Evolutionary conservation across 2,797 vertebrate genomes (phyloP), one percentile per base, ranked within the genome.

Genomic region (Diplodus puntazzo): DNA sequence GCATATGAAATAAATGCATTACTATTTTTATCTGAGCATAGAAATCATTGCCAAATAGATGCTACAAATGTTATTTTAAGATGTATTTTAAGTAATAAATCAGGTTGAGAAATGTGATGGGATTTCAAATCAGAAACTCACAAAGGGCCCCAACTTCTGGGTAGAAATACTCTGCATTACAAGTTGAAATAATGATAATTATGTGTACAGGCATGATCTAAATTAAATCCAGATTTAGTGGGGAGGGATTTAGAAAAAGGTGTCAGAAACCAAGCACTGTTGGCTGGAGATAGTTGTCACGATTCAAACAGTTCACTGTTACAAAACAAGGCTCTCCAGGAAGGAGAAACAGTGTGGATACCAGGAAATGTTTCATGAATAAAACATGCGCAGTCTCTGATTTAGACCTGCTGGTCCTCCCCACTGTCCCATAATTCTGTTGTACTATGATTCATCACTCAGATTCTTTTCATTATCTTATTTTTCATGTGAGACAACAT

Each of bases 211-310:
- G 39, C 42, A 57, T 5, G 27, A 42, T 43, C 1, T 16, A 39
- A 53, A 63, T 30, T 1, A 80, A 73, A 55, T 53, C 66, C 12
- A 71, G 43, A 21, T 43, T 61, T 45, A 67, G 49, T 72, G 57
- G 20, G 18, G 63, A 52, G 67, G 30, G 64, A 86, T 90, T 91
- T 87, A 85, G 75, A 76, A 90, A 83, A 69, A 14, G 20, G 61
- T 67, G 87, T 76, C 80, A 3, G 52, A 13, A 69, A 54, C 20
- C 53, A 73, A 54, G 55, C 0, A 9, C 27, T 74, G 43, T 72
- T 78, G 73, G 76, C 67, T 30, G 53, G 53, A 45, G 42, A 60
- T 75, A 21, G 42, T 82, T 75, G 75, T 81, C 78, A 80, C 58
- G 58, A 65, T 68, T n/a, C 9, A 53, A 59, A 75, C 34, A 77